Evolutionary conservation across 1,140 invertebrate species (phyloP).

Genomic region (Aphelinus atriplicis): DNA sequence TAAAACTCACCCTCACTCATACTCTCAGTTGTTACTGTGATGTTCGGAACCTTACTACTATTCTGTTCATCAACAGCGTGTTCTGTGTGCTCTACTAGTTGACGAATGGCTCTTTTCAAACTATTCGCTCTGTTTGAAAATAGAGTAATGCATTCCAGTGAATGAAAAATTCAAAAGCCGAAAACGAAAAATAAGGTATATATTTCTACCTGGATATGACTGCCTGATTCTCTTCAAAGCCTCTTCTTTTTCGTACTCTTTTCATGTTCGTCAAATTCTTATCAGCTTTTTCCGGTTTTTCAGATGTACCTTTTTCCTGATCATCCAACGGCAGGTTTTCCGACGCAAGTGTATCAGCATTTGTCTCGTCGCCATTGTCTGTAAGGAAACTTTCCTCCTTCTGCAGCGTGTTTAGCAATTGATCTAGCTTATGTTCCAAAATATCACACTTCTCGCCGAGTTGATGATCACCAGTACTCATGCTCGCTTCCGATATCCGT

Average conservation of each 20-base stretch:
- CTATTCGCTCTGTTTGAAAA: conserved; percentile 74
- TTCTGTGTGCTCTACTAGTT: conserved; percentile 85
- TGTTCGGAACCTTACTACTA: conserved; percentile 53
- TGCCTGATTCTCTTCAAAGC: conserved; percentile 52
- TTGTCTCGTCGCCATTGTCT: conserved; percentile 49
- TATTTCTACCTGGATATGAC: conserved; percentile 55
- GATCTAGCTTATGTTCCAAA: conserved; percentile 81
- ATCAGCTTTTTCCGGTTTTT: conserved; percentile 67
- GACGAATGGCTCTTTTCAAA: conserved; percentile 86
- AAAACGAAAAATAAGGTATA: conserved; percentile 22
- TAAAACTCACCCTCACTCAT: neutral
- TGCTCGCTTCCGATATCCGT: conserved; percentile 69
- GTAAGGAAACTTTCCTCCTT: conserved; percentile 68
- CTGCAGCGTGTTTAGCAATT: conserved; percentile 77
- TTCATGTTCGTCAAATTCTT: conserved; percentile 67
- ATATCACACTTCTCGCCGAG: conserved; percentile 77
- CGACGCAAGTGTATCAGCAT: conserved; percentile 43
- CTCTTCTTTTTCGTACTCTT: conserved; percentile 51
- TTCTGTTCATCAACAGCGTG: conserved; percentile 71
- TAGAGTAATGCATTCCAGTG: neutral
- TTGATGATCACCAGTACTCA: conserved; percentile 71
- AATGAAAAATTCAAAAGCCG: conserved; percentile 4
- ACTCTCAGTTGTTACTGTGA: conserved; percentile 46
- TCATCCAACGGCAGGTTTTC: conserved; percentile 55
- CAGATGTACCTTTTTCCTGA: conserved; percentile 69